Base-by-base conservation (phyloP, 2,797 vertebrate genomes). In the Myiotriccus ornatus region DNA sequence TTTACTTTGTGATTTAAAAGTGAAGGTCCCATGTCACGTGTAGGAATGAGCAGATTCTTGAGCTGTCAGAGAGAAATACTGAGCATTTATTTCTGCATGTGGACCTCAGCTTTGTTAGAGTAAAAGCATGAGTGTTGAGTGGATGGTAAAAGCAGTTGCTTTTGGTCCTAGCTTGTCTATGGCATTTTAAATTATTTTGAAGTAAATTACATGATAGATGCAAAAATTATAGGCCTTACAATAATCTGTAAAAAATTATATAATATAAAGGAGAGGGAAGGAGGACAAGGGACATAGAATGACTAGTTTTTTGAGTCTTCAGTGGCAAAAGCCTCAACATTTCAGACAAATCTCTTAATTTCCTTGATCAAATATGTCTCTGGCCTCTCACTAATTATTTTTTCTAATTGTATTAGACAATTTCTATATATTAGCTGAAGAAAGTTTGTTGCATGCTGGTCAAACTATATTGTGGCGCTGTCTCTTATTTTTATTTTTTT, bases 381-480 rank as follows among this genome's bases (percentile, higher is more conserved):
- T 95, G 84, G 91, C 95, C 95, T 97, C 94, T 94, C 92, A 80
- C 78, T 91, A 92, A 96, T 94, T 96, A 92, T 79, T 95, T 96
- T 97, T 97, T 96, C 82, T 92, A 89, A 89, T 94, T 0, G 74
- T 96, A 96, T 94, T 96, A 93, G 78, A 41, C 60, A 95, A 73
- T 90, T 96, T 96, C 95, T 96, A 50, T 96, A 91, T 97, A 94
- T 90, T 95, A 95, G 88, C 95, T 90, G 70, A 35, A 57, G 92
- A 84, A 96, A 95, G 96, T 95, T 97, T 95, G 95, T 97, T 97
- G 97, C 98, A 98, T 97, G 97, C 96, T 80, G 92, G 94, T 97
- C 96, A 93, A 95, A 96, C 85, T 67, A 80, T 64, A 95, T 96
- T 95, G 96, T 96, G 96, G 91, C 94, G 32, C 93, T 80, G 87